Percentiles rank a stretch among this genome's conserved stretches.
These are phyloP conservation scores for Formicarius rufipectus DNA, from an alignment of 2,113 vertebrate genomes.

Conservation along the genomic window DNA sequence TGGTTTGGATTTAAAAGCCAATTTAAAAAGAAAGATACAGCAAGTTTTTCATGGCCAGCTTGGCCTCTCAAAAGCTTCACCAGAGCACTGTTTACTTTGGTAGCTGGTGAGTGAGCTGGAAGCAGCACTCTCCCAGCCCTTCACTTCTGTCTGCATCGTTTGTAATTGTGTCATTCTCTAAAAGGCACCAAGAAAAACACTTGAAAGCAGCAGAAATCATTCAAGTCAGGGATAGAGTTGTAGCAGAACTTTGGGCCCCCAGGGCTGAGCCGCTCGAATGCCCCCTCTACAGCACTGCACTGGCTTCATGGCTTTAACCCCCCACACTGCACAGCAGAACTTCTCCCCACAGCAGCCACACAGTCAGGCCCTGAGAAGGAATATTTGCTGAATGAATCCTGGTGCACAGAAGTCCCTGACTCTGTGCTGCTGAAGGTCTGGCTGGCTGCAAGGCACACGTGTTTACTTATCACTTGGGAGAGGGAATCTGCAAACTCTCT, in stretches of 20 bases:
- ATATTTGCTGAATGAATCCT: neutral
- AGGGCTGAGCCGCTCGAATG: neutral
- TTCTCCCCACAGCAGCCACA: neutral
- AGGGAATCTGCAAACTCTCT: neutral
- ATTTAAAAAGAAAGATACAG: neutral
- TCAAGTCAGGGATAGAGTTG: neutral
- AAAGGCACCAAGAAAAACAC: conserved; percentile 26
- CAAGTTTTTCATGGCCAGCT: neutral
- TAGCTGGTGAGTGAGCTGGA: neutral
- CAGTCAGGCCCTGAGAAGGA: neutral
- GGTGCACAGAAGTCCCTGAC: neutral
- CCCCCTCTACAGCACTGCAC: accelerated
- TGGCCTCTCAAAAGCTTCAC: neutral
- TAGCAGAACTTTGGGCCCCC: neutral
- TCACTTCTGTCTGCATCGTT: neutral
- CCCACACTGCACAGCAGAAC: neutral
- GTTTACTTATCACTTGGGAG: neutral
- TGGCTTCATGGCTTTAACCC: neutral
- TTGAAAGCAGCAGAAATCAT: neutral
- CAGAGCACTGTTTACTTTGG: conserved; percentile 3
- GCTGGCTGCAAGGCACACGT: neutral
- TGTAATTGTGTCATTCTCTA: neutral
- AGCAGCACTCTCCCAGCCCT: neutral
- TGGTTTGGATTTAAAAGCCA: neutral
- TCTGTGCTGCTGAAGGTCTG: neutral